Evolutionary conservation across 2,888 invertebrate species (phyloP), one percentile per base, ranked within the genome.

Genomic region (Drosophila sordidula): DNA sequence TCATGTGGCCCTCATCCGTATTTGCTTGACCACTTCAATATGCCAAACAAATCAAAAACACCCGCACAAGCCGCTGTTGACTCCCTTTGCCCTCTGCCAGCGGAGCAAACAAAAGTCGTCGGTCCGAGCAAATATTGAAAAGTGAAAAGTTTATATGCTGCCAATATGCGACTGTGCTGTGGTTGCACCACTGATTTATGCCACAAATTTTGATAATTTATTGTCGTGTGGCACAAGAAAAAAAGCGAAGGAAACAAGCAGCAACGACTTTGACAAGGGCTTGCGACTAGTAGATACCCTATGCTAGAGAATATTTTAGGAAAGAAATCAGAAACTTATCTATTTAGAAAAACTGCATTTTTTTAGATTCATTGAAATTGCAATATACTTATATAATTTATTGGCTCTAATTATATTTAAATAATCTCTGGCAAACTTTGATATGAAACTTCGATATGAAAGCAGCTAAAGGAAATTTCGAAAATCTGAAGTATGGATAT

Each of bases 11-110:
- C 65, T 74, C 38, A 32, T 51, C 22, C 42, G 49, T 57, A 72
- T 75, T 57, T 70, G 75, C 70, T 75, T 90, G 90, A 91, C 90
- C 90, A 90, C 90, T 90, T 90, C 90, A 91, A 90, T 89, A 90
- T 90, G 90, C 90, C 90, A 90, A 87, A 79, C 75, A 83, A 86
- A 88, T 88, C 87, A 81, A 84, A 86, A 50, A 55, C 82, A 81
- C 64, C 68, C 75, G 49, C 61, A 26, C 55, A 41, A 14, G 25
- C 16, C 5, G 25, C 46, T 62, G 65, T 64, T 63, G 65, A 50
- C 57, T 44, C 47, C 16, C 34, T 36, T 32, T 14, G n/a, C 52
- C 46, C 54, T 41, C 6, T 16, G 8, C 49, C 38, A 42, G 66
- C 39, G 22, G 34, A 29, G 49, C 52, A 49, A 45, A 68, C 57